A percentile compares a stretch with the other conserved stretches of the same genome.
Evolutionary conservation across 2,888 invertebrate species (phyloP).

Genomic region (Stomorhina lunata): DNA sequence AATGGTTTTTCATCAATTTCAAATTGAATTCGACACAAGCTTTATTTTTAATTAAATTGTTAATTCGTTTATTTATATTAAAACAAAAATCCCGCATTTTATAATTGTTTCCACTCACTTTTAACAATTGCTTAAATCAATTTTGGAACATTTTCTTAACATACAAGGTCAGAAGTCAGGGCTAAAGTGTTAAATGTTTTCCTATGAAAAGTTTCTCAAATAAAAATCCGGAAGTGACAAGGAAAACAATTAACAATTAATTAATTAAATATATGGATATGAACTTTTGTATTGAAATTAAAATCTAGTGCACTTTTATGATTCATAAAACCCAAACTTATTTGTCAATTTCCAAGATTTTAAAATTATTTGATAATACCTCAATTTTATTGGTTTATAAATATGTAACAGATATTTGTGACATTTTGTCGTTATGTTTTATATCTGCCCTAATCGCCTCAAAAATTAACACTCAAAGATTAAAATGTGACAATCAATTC

Average conservation of each 20-base stretch:
- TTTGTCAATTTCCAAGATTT: no score
- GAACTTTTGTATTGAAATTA: no score
- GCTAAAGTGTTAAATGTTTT: slow-evolving; percentile 9
- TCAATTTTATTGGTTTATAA: no score
- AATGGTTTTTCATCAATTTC: not conserved
- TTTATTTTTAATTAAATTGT: slow-evolving; percentile 12
- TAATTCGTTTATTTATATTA: slow-evolving; percentile 35
- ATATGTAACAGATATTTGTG: no score
- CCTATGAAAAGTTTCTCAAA: slow-evolving; percentile 16
- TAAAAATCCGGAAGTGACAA: no score
- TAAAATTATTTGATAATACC: no score
- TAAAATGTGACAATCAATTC: slow-evolving; percentile 23
- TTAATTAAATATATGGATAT: no score
- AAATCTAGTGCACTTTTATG: no score
- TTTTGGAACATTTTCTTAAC: slow-evolving; percentile 13
- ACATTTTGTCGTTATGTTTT: no score
- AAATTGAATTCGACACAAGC: not conserved
- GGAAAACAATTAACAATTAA: no score
- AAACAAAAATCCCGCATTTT: not conserved
- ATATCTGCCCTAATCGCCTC: slow-evolving; percentile 24
- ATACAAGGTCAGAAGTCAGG: slow-evolving; percentile 51
- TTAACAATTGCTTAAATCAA: not conserved
- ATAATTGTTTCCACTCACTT: not conserved
- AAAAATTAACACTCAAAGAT: slow-evolving; percentile 21
- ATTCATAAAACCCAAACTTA: no score